Evolutionary conservation across 2,888 invertebrate genomes (phyloP), one percentile per base, ranked within the genome.

Genomic region (Embidobia sp.): DNA sequence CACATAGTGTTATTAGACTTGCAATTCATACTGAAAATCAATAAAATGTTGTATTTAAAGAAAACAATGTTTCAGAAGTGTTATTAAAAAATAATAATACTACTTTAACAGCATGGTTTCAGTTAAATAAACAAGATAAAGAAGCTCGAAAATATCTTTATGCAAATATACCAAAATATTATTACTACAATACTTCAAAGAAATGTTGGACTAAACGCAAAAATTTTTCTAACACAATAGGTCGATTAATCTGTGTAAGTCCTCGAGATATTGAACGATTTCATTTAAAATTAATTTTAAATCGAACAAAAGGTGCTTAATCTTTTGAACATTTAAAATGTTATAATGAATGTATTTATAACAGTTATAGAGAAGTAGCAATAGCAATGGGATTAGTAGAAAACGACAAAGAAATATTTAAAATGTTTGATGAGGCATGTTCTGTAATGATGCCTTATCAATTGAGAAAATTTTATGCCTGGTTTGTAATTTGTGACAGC

Each of bases 1-100:
- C 69, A 1, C 78, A 77, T 42, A 3, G 57, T 27, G 46, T 80
- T 44, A 40, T 69, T 48, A 16, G 48, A 16, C 67, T 74, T 51
- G 64, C 74, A 16, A 31, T 76, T 15, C 78, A 76, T 69, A 44
- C 29, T 26, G 49, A 75, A 72, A 80, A 77, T 55, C 49, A 78
- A 49, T 77, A 75, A 48, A 22, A 63, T n/a, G 37, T 48, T 15
- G 22, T 48, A 31, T 61, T 27, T 8, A 8, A 15, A n/a, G 55
- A 40, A 55, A 40, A 40, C 40, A 48, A 48, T 27, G 61, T 15
- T 18, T 3, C 8, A 16, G 16, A 61, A 8, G 40, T 19, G 6
- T 40, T 63, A 49, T 10, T 7, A 67, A 55, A 67, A 29, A 40
- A 11, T 40, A 49, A 67, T n/a, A n/a, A n/a, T n/a, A n/a, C n/a